Base-by-base conservation (phyloP, 2,888 invertebrate genomes). In the Tiphia femorata region DNA sequence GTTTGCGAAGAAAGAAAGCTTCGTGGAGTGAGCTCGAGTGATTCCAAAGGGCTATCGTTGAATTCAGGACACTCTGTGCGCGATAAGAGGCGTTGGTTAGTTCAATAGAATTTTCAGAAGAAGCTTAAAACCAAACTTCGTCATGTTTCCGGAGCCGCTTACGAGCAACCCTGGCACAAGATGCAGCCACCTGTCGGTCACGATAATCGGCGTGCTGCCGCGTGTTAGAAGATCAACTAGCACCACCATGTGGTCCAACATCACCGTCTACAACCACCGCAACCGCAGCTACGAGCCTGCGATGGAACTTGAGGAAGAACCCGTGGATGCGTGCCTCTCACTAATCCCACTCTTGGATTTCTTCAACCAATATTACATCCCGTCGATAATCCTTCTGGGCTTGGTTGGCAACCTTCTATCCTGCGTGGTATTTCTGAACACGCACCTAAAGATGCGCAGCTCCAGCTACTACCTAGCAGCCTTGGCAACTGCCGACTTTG, bases 391-490 rank as follows among this genome's bases (percentile, higher is more conserved):
- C 44, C 73, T 86, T 0, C 73, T 89, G 17, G 90, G 90, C 0
- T 80, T 90, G 6, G 76, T 89, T 0, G 90, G 90, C 0, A 90
- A 90, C 66, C 69, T 87, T 0, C 69, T 89, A 2, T 88, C 89
- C 0, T 88, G 87, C 69, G 75, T 87, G 1, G 89, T 90, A 0
- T 88, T 90, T 68, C 78, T 88, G 8, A 87, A 86, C 42, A 89
- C 89, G 0, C 87, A 88, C 61, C 81, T 90, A 25, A 87, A 87
- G 65, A 84, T 87, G 81, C 83, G 89, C 16, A 89, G 89, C 49
- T 89, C 89, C 1, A 88, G 88, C 67, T 88, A 88, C 64, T 90
- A 90, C 69, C 77, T 90, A 51, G 89, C 89, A 0, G 88, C 89
- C 0, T 77, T 90, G 38, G 87, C 89, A 2, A 79, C 86, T 0